Percentiles rank a stretch among this genome's conserved stretches.
Conservation (phyloP, 2,113 vertebrate genomes). For the mouse (Mus musculus) region GRCm39 chr6:14882001-14882500, state of each 20-base stretch:
- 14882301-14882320: not conserved
- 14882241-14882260: not conserved
- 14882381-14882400: not conserved
- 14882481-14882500: slow-evolving; percentile 30
- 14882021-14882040: slow-evolving; percentile 68
- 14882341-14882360: not conserved
- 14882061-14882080: slow-evolving; percentile 74
- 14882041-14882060: slow-evolving; percentile 69
- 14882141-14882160: slow-evolving; percentile 77
- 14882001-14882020: slow-evolving; percentile 52
- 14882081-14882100: slow-evolving; percentile 71
- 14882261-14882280: not conserved
- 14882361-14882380: not conserved
- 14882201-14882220: slow-evolving; percentile 31
- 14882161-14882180: slow-evolving; percentile 65
- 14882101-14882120: slow-evolving; percentile 74
- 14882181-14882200: slow-evolving; percentile 55
- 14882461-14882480: not conserved
- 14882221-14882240: not conserved
- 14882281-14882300: not conserved
- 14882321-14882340: not conserved
- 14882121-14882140: slow-evolving; percentile 76
- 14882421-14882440: not conserved
- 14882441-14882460: not conserved
- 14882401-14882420: not conserved